Conservation (phyloP, 2,888 invertebrate genomes). For the Synanthedon andrenaeformis region DNA sequence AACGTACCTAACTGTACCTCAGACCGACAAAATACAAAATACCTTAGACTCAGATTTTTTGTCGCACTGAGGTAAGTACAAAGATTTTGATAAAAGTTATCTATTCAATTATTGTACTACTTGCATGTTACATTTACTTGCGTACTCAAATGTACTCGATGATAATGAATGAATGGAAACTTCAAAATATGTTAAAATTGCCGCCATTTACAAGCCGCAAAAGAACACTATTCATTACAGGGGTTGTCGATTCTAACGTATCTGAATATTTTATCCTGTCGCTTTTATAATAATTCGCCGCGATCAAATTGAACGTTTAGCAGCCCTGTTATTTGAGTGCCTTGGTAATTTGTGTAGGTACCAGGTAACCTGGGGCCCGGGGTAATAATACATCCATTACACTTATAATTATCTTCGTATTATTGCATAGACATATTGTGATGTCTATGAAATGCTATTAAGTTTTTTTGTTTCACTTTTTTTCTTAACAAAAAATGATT, state of each 20-base stretch:
- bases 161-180: neutral
- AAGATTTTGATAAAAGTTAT: too few relatives aligned
- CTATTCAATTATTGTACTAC: too few relatives aligned
- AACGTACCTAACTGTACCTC: too few relatives aligned
- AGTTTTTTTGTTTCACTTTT: too few relatives aligned
- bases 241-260: conserved; percentile 7
- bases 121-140: too few relatives aligned
- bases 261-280: conserved; percentile 14
- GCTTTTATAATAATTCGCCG: conserved; percentile 6
- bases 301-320: conserved; percentile 19
- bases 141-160: too few relatives aligned
- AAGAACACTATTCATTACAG: conserved; percentile 2
- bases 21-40: too few relatives aligned
- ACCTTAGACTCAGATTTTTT: too few relatives aligned
- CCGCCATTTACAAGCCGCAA: conserved; percentile 2
- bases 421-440: too few relatives aligned
- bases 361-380: neutral
- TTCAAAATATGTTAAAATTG: neutral
- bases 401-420: neutral
- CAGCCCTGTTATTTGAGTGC: conserved; percentile 15
- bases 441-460: too few relatives aligned
- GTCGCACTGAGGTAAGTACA: too few relatives aligned
- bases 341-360: conserved; percentile 9
- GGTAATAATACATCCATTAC: neutral
- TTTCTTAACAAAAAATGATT: too few relatives aligned